Evolutionary conservation across 2,888 invertebrate species (phyloP), one percentile per base, ranked within the genome.

Genomic region (Dryocosmus kuriphilus): DNA sequence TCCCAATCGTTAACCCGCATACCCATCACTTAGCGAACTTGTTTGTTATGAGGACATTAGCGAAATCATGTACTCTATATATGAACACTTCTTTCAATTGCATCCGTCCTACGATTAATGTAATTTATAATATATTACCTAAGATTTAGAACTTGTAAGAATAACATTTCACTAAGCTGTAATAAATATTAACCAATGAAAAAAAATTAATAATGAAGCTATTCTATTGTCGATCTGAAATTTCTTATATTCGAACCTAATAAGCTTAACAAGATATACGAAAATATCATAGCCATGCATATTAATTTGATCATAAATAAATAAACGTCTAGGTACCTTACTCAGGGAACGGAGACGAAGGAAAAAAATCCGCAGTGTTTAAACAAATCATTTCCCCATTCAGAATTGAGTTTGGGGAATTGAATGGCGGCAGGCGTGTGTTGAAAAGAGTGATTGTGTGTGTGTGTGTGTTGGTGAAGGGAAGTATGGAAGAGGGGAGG

Each of bases 361-460:
- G 27, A 6, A 41, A n/a, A 24, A 41, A 41, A 2, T n/a, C n/a
- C 16, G n/a, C 3, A 41, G 38, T 38, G 22, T 65, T 65, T n/a
- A 35, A 22, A 24, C 16, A 41, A 65, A 65, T 41, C 32, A 32
- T 65, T 41, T 38, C 14, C 16, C 16, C 27, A 67, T 67, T 67
- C 41, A 41, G 41, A 41, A 41, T 16, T 16, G 8, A 41, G 41
- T 41, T 7, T 1, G 24, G 46, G 78, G 79, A 79, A 75, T 61
- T 80, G 81, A 81, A 81, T 80, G 80, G 80, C 62, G 71, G 24
- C 7, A 77, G 60, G 65, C 51, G 74, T 78, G 79, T 77, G 80
- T 77, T 77, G 77, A 62, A 19, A 60, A 41, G 71, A 46, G 38
- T 71, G 55, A 62, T 38, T 80, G 80, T 77, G 77, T n/a, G 75